A percentile compares a stretch with the other conserved stretches of the same genome.
Evolutionary conservation across 2,888 invertebrate species (phyloP).

Genomic region (Phorcus lineatus): DNA sequence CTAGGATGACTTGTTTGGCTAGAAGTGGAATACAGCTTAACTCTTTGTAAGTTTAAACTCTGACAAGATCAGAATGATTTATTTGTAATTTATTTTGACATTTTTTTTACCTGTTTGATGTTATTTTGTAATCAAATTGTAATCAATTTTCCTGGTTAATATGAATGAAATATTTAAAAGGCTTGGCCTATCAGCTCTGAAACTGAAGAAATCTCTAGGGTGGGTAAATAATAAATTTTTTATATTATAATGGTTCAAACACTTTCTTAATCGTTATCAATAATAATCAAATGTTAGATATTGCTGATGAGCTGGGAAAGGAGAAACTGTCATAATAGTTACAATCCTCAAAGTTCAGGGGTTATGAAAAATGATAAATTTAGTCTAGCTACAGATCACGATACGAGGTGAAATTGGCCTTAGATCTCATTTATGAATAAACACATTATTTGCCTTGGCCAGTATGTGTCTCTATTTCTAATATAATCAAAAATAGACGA

Average conservation of each 20-base stretch:
- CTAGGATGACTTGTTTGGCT: too few relatives aligned
- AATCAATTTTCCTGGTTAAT: background rate
- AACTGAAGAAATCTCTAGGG: background rate
- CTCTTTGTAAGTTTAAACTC: too few relatives aligned
- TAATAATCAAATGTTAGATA: background rate
- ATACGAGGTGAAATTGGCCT: too few relatives aligned
- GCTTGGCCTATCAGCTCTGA: background rate
- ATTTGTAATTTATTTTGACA: too few relatives aligned
- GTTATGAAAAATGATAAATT: background rate
- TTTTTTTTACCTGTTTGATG: background rate
- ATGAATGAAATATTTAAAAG: slow-evolving; percentile 10
- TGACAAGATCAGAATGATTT: too few relatives aligned
- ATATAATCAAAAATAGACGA: background rate
- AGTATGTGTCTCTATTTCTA: background rate
- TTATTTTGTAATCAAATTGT: background rate
- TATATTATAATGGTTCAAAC: background rate
- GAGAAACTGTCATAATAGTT: background rate
- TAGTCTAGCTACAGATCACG: background rate
- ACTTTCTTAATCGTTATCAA: slow-evolving; percentile 6
- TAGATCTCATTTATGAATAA: background rate
- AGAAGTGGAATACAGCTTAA: too few relatives aligned
- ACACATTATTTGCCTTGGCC: background rate
- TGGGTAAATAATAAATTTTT: background rate
- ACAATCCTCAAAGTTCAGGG: background rate
- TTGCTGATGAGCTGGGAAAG: background rate